Percentiles rank a stretch among this genome's conserved stretches.
Conservation (phyloP, 2,113 vertebrate species). For the Lasiurus cinereus region DNA sequence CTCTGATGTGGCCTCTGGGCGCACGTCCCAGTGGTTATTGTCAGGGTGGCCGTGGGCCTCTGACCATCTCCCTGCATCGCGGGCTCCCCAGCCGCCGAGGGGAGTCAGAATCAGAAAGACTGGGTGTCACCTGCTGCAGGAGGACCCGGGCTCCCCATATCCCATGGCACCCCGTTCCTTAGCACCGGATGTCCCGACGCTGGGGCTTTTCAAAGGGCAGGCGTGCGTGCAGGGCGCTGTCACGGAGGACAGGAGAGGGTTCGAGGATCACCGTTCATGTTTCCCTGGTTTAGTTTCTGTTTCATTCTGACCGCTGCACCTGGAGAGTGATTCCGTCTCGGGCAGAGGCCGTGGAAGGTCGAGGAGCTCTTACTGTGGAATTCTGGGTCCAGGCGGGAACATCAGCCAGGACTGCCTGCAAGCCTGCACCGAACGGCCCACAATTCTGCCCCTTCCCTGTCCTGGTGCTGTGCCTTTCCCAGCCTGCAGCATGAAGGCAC, state of each 20-base stretch:
- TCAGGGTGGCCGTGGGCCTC: neutral
- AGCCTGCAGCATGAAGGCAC: neutral
- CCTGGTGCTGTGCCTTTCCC: neutral
- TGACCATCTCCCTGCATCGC: neutral
- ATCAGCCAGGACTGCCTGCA: neutral
- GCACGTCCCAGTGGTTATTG: too few species aligned
- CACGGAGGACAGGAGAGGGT: neutral
- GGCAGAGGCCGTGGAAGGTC: neutral
- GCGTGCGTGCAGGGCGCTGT: fast-evolving
- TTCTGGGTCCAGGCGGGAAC: neutral
- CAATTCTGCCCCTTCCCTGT: neutral
- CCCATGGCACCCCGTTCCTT: fast-evolving
- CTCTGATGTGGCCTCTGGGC: too few species aligned
- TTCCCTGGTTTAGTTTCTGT: too few species aligned
- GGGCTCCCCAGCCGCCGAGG: fast-evolving
- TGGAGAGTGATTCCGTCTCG: neutral
- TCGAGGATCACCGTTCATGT: too few species aligned
- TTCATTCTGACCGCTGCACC: neutral
- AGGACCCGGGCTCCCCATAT: neutral
- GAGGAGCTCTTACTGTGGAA: neutral
- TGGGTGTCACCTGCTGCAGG: too few species aligned
- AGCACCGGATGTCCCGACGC: fast-evolving
- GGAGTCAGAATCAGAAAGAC: neutral
- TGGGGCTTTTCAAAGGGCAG: neutral
- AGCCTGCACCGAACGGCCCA: fast-evolving